phyloP scores from a whole-genome alignment of 2,888 invertebrate species.

The Tridacna crocea region DNA sequence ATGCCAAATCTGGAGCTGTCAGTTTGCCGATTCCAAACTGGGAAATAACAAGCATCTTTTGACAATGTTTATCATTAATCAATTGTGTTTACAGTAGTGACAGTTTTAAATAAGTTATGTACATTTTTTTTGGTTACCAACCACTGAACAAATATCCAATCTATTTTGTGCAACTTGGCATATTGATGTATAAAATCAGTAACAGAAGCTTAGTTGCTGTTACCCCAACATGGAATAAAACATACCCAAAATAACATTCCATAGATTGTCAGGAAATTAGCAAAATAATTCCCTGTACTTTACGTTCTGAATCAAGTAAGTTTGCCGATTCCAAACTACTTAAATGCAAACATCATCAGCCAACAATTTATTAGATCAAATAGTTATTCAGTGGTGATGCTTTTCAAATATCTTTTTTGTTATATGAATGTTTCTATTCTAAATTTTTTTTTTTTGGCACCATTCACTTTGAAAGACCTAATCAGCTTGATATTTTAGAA shows the following conservation, averaged over 20 bases:
- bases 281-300: too few species aligned
- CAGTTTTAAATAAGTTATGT: not conserved
- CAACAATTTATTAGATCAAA: not conserved
- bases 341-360: not conserved
- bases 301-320: not conserved
- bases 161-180: not conserved
- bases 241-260: too few species aligned
- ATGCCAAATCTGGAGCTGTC: not conserved
- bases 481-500: constrained; percentile 6
- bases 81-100: not conserved
- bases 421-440: constrained; percentile 8
- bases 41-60: constrained; percentile 2
- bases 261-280: too few species aligned
- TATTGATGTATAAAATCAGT: constrained; percentile 10
- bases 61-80: not conserved
- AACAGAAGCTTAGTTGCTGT: constrained; percentile 9
- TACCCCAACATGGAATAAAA: not conserved
- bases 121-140: constrained; percentile 15
- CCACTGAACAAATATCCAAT: constrained; percentile 7
- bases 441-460: constrained; percentile 12
- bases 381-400: not conserved
- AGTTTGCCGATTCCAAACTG: constrained; percentile 26
- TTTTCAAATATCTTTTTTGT: constrained; percentile 1
- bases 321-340: constrained; percentile 27
- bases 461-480: not conserved